Conservation (phyloP, 2,113 vertebrate genomes). For the Lichenostomus cassidix region DNA sequence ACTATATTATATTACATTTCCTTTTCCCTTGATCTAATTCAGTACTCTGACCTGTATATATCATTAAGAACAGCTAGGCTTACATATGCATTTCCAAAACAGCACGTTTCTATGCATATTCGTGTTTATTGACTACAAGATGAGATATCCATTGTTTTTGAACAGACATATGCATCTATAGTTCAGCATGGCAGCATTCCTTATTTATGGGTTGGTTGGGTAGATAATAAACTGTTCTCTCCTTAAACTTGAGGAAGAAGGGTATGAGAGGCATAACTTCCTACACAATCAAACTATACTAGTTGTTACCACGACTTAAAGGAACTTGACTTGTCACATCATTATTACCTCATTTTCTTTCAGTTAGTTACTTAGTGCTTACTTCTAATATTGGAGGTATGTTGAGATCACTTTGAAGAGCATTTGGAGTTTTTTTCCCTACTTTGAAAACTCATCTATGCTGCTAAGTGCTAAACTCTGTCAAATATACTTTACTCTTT, state of each 20-base stretch:
- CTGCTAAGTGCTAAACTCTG: neutral
- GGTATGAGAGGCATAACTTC: neutral
- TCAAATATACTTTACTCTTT: neutral
- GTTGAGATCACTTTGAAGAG: neutral
- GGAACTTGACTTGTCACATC: neutral
- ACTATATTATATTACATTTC: neutral
- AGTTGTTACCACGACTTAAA: neutral
- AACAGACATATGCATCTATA: neutral
- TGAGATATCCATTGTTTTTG: neutral
- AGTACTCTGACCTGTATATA: neutral
- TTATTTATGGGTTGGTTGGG: neutral
- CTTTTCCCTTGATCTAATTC: neutral
- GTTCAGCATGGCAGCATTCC: neutral
- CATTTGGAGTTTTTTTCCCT: neutral
- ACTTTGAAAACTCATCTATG: neutral
- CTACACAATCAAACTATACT: neutral
- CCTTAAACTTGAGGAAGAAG: neutral
- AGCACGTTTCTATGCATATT: neutral
- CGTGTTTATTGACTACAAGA: neutral
- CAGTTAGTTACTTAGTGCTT: neutral
- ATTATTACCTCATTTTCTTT: neutral
- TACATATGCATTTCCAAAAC: neutral
- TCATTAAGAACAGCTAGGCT: neutral
- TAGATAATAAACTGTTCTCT: neutral
- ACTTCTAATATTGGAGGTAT: neutral